Conservation (phyloP, 1,140 invertebrate genomes). For the Homalodisca vitripennis region DNA sequence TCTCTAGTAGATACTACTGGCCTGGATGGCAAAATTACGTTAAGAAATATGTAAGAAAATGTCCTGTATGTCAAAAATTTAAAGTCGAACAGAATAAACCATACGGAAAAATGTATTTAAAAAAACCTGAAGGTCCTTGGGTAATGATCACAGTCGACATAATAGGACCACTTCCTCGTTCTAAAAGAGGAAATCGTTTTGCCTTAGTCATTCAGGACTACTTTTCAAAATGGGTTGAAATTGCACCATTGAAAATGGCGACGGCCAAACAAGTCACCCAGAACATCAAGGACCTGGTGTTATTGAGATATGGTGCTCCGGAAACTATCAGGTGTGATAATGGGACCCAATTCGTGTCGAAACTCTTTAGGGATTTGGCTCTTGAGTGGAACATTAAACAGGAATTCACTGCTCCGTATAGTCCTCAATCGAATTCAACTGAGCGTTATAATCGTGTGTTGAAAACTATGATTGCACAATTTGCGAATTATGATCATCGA, state of each 20-base stretch:
- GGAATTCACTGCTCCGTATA: slow-evolving; percentile 41
- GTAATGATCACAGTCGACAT: slow-evolving; percentile 47
- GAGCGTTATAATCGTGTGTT: slow-evolving; percentile 50
- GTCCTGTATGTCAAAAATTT: slow-evolving; percentile 40
- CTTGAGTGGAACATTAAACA: not conserved
- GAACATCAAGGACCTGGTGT: not conserved
- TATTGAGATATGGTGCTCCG: slow-evolving; percentile 21
- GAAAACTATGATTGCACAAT: slow-evolving; percentile 47
- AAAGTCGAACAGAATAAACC: slow-evolving; percentile 43
- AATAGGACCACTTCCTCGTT: slow-evolving; percentile 48
- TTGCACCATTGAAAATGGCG: slow-evolving; percentile 38
- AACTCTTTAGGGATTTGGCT: slow-evolving; percentile 1
- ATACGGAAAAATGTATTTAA: slow-evolving; percentile 43
- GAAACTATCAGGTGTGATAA: slow-evolving; percentile 19
- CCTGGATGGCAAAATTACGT: slow-evolving; percentile 42
- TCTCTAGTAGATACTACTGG: slow-evolving; percentile 42
- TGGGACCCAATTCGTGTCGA: slow-evolving; percentile 6
- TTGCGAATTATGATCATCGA: slow-evolving; percentile 44
- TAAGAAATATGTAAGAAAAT: slow-evolving; percentile 36
- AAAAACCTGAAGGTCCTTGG: slow-evolving; percentile 42
- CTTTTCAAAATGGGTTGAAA: slow-evolving; percentile 48
- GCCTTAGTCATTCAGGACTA: slow-evolving; percentile 47
- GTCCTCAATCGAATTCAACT: slow-evolving; percentile 48
- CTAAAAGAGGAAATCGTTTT: slow-evolving; percentile 43
- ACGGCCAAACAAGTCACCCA: slow-evolving; percentile 7